phyloP scores from a whole-genome alignment of 2,113 vertebrate genomes.

The Scomber scombrus region DNA sequence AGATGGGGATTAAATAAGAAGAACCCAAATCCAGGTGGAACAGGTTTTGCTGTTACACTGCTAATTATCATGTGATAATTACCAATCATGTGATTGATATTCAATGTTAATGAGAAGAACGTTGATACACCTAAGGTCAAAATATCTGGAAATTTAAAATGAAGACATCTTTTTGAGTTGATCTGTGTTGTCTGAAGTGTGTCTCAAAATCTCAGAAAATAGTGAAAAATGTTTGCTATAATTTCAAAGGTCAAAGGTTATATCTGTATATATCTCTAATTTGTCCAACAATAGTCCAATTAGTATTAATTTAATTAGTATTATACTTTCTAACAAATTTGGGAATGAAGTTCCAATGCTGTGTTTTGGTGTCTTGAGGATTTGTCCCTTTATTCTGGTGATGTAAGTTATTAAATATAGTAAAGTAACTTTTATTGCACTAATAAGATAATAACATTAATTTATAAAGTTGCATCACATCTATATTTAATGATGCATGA shows the following conservation, averaged over 20 bases:
- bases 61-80: too few relatives aligned
- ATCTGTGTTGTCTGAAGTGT: background rate
- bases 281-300: too few relatives aligned
- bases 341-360: background rate
- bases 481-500: background rate
- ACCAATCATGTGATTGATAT: too few relatives aligned
- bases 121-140: too few relatives aligned
- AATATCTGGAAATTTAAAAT: too few relatives aligned
- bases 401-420: background rate
- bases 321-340: background rate
- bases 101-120: too few relatives aligned
- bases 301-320: too few relatives aligned
- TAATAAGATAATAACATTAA: background rate
- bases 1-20: background rate
- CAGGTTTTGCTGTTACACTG: too few relatives aligned
- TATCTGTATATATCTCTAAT: too few relatives aligned
- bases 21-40: background rate
- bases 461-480: background rate
- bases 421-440: background rate
- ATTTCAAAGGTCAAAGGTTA: too few relatives aligned
- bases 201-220: too few relatives aligned
- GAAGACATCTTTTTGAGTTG: background rate
- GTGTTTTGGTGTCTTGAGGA: background rate
- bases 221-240: too few relatives aligned
- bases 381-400: background rate